Evolutionary conservation across 2,888 invertebrate species (phyloP), one percentile per base, ranked within the genome.

Genomic region (Clusia tigrina): DNA sequence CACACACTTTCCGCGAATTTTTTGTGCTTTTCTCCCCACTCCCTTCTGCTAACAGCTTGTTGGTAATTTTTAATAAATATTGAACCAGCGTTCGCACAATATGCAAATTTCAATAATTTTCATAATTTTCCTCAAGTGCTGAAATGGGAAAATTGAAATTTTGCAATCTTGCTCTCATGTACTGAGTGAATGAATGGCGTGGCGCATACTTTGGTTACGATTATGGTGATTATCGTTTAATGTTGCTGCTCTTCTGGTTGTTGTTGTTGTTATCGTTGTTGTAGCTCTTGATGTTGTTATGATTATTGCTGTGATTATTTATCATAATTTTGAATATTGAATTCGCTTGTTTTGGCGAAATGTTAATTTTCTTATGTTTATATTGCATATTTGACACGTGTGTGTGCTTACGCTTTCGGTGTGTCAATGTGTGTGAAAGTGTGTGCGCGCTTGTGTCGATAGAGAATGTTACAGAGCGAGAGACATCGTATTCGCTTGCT

Each of bases 11-110:
- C 25, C 46, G 22, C 24, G 18, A 54, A 61, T 67, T 18, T 65
- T 62, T 55, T n/a, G 65, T 64, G 63, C 65, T 67, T n/a, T n/a
- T n/a, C n/a, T n/a, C n/a, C n/a, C n/a, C n/a, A n/a, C n/a, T n/a
- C n/a, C n/a, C n/a, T n/a, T n/a, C n/a, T 58, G 61, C 67, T 66
- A 71, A 67, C 72, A 74, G 74, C 77, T 68, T 77, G 73, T 71
- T 73, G 71, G 68, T 73, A 78, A 77, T 76, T 78, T 74, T 73
- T 71, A 73, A 74, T 73, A 78, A 73, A 71, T 67, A 75, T 71
- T 75, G 70, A 70, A 69, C 65, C 60, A 64, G 57, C 26, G 38
- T n/a, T 20, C 58, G 26, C n/a, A 51, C 42, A 66, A 68, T 72
- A 74, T 74, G 74, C 74, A 74, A 74, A 74, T 74, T 71, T 61